These are phyloP conservation scores for Sus cebifrons DNA, from an alignment of 2,797 vertebrate genomes.

Conservation along the genomic window DNA sequence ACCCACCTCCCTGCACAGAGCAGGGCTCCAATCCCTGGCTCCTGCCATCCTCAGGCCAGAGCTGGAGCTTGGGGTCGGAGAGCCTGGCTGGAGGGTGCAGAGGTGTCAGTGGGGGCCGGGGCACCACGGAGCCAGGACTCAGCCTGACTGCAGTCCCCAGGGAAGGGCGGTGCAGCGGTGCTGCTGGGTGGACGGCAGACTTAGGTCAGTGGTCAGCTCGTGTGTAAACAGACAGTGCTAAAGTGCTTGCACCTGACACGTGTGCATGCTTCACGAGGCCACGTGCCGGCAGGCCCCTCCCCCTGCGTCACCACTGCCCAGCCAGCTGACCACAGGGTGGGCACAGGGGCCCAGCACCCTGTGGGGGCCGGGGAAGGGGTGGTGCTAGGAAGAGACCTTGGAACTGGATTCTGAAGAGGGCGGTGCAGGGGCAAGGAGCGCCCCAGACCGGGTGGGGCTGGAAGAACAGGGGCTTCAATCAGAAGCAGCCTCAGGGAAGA, in stretches of 20 bases:
- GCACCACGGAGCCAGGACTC: not conserved
- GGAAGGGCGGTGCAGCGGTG: not conserved
- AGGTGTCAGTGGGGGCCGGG: not conserved
- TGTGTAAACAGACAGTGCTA: conserved; percentile 78
- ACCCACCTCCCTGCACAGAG: not conserved
- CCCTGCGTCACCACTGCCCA: not conserved
- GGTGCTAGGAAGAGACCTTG: not conserved
- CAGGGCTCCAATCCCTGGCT: not conserved
- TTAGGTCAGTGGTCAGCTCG: not conserved
- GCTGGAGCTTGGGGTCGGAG: not conserved
- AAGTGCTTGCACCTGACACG: conserved; percentile 73
- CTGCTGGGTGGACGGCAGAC: not conserved
- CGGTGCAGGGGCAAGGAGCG: not conserved
- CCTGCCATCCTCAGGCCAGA: not conserved
- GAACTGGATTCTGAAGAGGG: not conserved
- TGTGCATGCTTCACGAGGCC: not conserved
- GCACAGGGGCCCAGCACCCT: not conserved
- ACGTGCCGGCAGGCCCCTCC: not conserved
- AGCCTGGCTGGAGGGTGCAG: not conserved
- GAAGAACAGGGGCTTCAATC: conserved; percentile 71
- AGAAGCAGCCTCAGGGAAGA: conserved; percentile 81
- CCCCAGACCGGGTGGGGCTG: not conserved
- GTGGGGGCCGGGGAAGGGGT: not conserved
- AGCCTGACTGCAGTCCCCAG: not conserved
- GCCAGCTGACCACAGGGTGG: rapidly evolving